phyloP scores from a whole-genome alignment of 1,140 invertebrate species.

The Ceratina japonica region DNA sequence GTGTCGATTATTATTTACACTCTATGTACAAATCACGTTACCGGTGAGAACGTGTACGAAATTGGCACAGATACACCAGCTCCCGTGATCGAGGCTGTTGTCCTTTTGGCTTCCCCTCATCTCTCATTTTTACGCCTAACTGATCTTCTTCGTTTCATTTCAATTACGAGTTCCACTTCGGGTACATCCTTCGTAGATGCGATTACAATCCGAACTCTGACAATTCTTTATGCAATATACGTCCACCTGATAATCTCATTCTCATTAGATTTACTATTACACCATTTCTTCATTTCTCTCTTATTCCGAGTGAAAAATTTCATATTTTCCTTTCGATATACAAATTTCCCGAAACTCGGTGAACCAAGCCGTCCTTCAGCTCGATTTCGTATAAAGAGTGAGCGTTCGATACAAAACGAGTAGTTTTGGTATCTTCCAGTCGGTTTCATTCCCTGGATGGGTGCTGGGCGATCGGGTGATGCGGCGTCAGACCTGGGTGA shows the following conservation, averaged over 20 bases:
- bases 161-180: not conserved
- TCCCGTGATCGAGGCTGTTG: not conserved
- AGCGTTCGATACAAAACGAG: conserved; percentile 13
- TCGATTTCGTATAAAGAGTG: not conserved
- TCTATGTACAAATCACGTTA: conserved; percentile 51
- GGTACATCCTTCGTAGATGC: not conserved
- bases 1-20: conserved; percentile 49
- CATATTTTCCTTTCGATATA: not conserved
- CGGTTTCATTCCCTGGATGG: conserved; percentile 69
- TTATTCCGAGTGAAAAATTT: not conserved
- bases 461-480: conserved; percentile 70
- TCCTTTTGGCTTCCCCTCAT: not conserved
- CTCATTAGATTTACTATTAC: not conserved
- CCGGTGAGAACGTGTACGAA: not conserved
- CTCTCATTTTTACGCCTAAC: not conserved
- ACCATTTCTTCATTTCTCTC: not conserved
- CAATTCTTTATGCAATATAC: too few relatives aligned
- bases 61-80: conserved; percentile 49
- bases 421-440: not conserved
- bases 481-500: conserved; percentile 67
- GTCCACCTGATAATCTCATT: too few relatives aligned
- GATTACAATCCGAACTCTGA: too few relatives aligned
- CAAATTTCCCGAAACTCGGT: not conserved
- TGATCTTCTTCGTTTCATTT: too few relatives aligned
- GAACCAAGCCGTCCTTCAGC: not conserved